Evolutionary conservation across 2,113 vertebrate species (phyloP), one percentile per base, ranked within the genome.

Genomic region (Leucosticte australis): DNA sequence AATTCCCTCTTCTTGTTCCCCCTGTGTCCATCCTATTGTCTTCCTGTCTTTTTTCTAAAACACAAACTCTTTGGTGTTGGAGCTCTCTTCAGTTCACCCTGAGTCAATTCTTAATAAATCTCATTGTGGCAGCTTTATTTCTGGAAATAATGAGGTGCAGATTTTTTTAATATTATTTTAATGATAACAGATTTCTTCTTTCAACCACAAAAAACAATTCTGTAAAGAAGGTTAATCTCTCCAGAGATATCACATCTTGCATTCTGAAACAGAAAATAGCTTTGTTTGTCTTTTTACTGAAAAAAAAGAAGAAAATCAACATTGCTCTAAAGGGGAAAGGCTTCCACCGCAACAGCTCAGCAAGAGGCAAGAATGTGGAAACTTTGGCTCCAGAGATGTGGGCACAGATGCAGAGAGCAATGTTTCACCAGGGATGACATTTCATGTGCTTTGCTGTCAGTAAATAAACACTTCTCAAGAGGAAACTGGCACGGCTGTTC

Each of bases 181-280:
- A 86, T 67, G 78, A 70, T 93, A 96, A 92, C 63, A 88, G 87
- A 92, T 87, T 94, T 90, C 74, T 85, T 80, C 70, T 83, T 95
- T 89, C 64, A 68, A 70, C 71, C 82, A 92, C 87, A 96, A 81
- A 71, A 77, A 86, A 19, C 68, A 86, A 52, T 76, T 71, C 71
- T 64, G 76, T 56, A 75, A 90, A 77, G 56, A 90, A 90, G 90
- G 88, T 90, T 94, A 85, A 92, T 81, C 44, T 80, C 83, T 77
- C 85, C 79, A 88, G 95, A 92, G 94, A 93, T 83, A 77, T n/a
- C 42, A 62, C 82, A 63, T 88, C 86, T 81, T 90, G 71, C 53
- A 50, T 70, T 88, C 71, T 74, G 80, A 92, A 93, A 67, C 2
- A 20, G 68, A 88, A 93, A 94, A 88, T 59, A 88, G 76, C 73